Evolutionary conservation across 2,797 vertebrate genomes (phyloP), one percentile per base, ranked within the genome.

Genomic region (Sciaenops ocellatus): DNA sequence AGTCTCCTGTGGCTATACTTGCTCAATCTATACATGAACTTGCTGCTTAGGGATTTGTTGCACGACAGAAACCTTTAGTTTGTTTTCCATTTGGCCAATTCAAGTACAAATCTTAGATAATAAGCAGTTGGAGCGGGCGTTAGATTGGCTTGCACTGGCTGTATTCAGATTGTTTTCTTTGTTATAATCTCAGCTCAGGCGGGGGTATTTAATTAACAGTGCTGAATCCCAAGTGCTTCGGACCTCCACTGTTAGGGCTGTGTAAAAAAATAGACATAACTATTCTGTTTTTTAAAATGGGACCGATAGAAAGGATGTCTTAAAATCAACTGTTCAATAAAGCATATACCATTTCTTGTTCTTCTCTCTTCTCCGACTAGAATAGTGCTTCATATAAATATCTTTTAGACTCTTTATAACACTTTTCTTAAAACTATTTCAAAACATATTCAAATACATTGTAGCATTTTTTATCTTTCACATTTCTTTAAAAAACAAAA

Each of bases 261-360:
- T 90, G 76, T 96, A 95, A 91, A 96, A 95, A 96, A 96, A 96
- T 95, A 96, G 91, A 94, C 82, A 57, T 64, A 89, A 92, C 84
- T 94, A 91, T 90, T 93, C 88, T 90, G 80, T 62, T 87, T 38
- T 94, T 94, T 91, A 93, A 94, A 95, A 93, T 86, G 91, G 92
- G 92, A 93, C 79, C 83, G 78, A 76, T 86, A 91, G 84, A 93
- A 94, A 94, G 30, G 52, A 93, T 90, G 82, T 88, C 69, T 90
- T 86, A 70, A 93, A 93, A 90, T 90, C 69, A 90, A 88, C 79
- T 82, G 44, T 93, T 90, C 78, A 73, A 76, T 93, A 93, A 93
- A 92, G 92, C 91, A 90, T 91, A 86, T 87, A 94, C 85, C 87
- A 30, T 86, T 81, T 78, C 65, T 69, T 72, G 87, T 84, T 87